phyloP scores from a whole-genome alignment of 2,888 invertebrate species.

The Xylophagus ater region DNA sequence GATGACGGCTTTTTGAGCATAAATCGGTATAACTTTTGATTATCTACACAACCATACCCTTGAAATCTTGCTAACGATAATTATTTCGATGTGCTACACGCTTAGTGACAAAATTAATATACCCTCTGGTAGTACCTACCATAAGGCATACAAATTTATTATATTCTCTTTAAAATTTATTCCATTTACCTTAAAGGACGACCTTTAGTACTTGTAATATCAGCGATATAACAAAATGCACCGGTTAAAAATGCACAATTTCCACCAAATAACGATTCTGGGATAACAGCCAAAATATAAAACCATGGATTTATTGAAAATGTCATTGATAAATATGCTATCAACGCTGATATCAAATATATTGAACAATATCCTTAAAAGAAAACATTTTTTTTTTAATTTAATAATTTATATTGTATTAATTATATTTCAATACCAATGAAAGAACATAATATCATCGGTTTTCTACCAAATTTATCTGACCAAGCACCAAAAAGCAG shows the following conservation, averaged over 20 bases:
- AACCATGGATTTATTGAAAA: slow-evolving; percentile 2
- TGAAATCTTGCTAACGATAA: no score
- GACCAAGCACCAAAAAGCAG: slow-evolving; percentile 64
- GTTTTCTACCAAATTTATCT: slow-evolving; percentile 56
- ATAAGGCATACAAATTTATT: no score
- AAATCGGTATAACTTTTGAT: no score
- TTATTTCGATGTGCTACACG: no score
- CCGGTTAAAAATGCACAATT: slow-evolving; percentile 44
- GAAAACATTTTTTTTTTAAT: background rate
- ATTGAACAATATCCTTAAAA: background rate
- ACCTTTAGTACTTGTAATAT: slow-evolving; percentile 43
- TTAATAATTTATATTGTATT: background rate
- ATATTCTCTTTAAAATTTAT: no score
- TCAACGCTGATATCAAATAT: background rate
- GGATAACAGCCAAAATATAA: slow-evolving; percentile 40
- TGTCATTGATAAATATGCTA: background rate
- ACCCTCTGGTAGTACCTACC: no score
- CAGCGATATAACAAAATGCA: slow-evolving; percentile 47
- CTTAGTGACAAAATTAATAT: no score
- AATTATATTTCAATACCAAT: slow-evolving; percentile 36
- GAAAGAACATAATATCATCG: slow-evolving; percentile 47
- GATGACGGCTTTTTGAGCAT: no score
- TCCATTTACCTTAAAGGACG: slow-evolving; percentile 49
- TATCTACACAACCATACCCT: no score
- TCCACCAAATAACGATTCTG: slow-evolving; percentile 44